These are phyloP conservation scores for Columba livia DNA, from an alignment of 2,113 vertebrate species.

Conservation along the genomic window DNA sequence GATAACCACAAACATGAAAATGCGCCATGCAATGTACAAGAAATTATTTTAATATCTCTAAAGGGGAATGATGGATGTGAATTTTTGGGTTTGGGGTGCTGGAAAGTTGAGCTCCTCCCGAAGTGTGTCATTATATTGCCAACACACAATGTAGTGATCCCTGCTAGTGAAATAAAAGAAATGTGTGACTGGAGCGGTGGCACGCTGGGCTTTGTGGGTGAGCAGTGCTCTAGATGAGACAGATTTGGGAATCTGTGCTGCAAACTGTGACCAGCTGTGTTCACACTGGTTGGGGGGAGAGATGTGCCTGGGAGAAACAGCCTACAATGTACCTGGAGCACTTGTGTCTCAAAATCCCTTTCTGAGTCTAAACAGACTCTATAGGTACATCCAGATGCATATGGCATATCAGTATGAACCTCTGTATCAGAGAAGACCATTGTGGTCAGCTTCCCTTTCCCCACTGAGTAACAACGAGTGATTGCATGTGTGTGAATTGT, in stretches of 20 bases:
- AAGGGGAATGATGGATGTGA: neutral
- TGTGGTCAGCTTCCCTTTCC: neutral
- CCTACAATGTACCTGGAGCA: neutral
- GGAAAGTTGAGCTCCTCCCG: neutral
- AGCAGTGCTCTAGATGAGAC: neutral
- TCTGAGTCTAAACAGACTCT: neutral
- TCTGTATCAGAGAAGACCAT: neutral
- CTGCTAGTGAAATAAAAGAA: neutral
- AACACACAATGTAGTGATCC: neutral
- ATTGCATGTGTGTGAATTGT: neutral
- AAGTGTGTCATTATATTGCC: too few species aligned
- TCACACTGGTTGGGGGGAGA: neutral
- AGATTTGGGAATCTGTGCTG: neutral
- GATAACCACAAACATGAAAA: neutral
- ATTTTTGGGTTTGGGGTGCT: neutral
- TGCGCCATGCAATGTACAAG: neutral
- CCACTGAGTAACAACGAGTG: accelerated
- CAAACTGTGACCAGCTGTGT: neutral
- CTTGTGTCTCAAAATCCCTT: neutral
- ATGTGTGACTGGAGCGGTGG: neutral
- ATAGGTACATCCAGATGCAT: neutral
- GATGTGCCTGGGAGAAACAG: neutral
- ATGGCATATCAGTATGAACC: neutral
- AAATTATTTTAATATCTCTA: neutral
- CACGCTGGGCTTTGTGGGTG: neutral